These are phyloP conservation scores for Anticlea derivata DNA, from an alignment of 2,888 invertebrate species.

Conservation along the genomic window DNA sequence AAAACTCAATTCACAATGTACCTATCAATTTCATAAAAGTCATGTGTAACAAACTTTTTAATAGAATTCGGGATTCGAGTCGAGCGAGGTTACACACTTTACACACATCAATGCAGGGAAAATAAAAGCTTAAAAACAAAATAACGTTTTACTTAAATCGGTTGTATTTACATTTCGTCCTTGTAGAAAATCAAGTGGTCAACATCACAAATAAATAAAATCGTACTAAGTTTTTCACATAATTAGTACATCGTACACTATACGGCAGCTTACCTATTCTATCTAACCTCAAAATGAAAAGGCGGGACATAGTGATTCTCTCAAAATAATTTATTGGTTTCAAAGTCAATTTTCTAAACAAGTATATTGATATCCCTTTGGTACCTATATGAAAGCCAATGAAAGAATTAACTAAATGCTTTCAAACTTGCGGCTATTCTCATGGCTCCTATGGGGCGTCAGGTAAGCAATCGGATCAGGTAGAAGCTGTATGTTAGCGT, in stretches of 20 bases:
- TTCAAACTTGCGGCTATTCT: slow-evolving; percentile 45
- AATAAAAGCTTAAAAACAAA: slow-evolving; percentile 81
- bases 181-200: slow-evolving; percentile 83
- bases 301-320: slow-evolving; percentile 74
- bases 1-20: too few species aligned
- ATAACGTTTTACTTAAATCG: slow-evolving; percentile 83
- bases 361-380: slow-evolving; percentile 58
- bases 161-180: slow-evolving; percentile 84
- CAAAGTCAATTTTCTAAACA: slow-evolving; percentile 61
- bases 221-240: slow-evolving; percentile 81
- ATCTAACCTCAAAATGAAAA: slow-evolving; percentile 77
- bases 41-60: too few species aligned
- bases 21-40: too few species aligned
- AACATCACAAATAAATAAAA: slow-evolving; percentile 84
- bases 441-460: slow-evolving; percentile 38
- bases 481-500: slow-evolving; percentile 16
- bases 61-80: too few species aligned
- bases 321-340: slow-evolving; percentile 69
- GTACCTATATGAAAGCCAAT: slow-evolving; percentile 63
- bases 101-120: slow-evolving; percentile 47
- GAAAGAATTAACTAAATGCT: slow-evolving; percentile 69
- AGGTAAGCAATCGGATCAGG: slow-evolving; percentile 16
- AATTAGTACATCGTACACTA: slow-evolving; percentile 76
- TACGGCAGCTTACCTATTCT: slow-evolving; percentile 70
- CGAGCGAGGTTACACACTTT: neutral